Conservation (phyloP, 2,113 vertebrate genomes). For the Tenrec ecaudatus region DNA sequence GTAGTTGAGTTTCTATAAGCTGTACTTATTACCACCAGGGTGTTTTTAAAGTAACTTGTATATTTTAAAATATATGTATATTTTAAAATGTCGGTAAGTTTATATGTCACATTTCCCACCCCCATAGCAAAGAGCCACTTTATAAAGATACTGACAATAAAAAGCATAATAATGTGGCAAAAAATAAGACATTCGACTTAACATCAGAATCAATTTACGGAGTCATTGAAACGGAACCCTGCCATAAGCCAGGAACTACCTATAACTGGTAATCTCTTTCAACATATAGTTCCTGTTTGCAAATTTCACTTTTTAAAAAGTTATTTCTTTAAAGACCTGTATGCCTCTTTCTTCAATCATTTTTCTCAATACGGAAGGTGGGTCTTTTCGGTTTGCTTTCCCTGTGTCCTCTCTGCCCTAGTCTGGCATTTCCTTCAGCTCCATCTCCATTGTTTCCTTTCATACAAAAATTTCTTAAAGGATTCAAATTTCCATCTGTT, state of each 20-base stretch:
- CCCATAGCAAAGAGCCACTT: background rate
- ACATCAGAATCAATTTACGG: background rate
- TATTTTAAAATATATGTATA: background rate
- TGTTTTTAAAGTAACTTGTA: too few relatives aligned
- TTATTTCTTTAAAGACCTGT: background rate
- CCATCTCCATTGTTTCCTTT: background rate
- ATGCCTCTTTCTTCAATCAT: background rate
- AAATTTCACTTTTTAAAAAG: background rate
- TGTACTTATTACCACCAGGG: background rate
- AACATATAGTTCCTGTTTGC: background rate
- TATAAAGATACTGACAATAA: background rate
- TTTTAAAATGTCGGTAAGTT: background rate
- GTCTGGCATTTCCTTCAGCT: background rate
- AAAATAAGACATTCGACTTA: background rate
- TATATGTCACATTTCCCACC: background rate
- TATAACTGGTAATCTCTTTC: background rate
- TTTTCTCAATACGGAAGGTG: background rate
- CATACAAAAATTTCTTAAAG: background rate
- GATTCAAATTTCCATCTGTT: background rate
- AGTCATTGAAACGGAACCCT: background rate
- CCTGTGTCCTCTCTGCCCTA: too few relatives aligned
- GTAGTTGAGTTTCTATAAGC: background rate
- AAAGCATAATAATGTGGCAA: background rate
- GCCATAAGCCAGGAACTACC: background rate
- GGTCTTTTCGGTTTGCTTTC: background rate